phyloP scores from a whole-genome alignment of 2,888 invertebrate species.

The Rhopalosiphum nymphaeae region DNA sequence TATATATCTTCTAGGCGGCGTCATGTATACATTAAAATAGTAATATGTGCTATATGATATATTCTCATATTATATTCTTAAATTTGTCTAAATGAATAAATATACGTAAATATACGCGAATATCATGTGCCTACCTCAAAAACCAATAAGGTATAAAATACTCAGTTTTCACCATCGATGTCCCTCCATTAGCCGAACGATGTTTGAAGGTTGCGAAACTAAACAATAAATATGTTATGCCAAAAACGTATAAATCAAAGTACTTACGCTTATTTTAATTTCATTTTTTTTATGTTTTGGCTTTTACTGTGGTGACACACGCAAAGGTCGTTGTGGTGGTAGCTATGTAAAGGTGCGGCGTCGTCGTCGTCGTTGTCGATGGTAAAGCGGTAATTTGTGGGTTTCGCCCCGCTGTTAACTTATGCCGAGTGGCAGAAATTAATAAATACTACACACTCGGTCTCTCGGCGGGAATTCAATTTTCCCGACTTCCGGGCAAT shows the following conservation, averaged over 20 bases:
- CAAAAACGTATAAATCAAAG: slow-evolving; percentile 50
- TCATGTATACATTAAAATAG: neutral
- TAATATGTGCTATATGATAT: neutral
- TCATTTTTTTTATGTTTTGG: slow-evolving; percentile 3
- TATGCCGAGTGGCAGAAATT: slow-evolving; percentile 58
- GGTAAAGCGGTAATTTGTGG: slow-evolving; percentile 59
- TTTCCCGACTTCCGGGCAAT: slow-evolving; percentile 61
- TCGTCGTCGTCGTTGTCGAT: neutral
- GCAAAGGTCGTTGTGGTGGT: slow-evolving; percentile 5
- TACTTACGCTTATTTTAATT: slow-evolving; percentile 1
- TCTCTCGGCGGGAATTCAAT: slow-evolving; percentile 63
- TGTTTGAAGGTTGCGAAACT: neutral
- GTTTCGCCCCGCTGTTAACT: slow-evolving; percentile 55
- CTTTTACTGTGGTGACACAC: slow-evolving; percentile 4
- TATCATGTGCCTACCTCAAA: neutral
- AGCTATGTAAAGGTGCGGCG: neutral
- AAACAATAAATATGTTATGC: neutral
- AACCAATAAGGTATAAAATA: neutral
- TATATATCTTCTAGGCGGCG: neutral
- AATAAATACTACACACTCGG: slow-evolving; percentile 57
- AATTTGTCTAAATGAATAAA: neutral
- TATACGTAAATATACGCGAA: neutral
- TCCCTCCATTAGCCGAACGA: neutral
- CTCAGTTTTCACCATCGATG: neutral
- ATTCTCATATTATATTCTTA: neutral